phyloP scores from a whole-genome alignment of 2,113 vertebrate genomes.

The Antennarius striatus region DNA sequence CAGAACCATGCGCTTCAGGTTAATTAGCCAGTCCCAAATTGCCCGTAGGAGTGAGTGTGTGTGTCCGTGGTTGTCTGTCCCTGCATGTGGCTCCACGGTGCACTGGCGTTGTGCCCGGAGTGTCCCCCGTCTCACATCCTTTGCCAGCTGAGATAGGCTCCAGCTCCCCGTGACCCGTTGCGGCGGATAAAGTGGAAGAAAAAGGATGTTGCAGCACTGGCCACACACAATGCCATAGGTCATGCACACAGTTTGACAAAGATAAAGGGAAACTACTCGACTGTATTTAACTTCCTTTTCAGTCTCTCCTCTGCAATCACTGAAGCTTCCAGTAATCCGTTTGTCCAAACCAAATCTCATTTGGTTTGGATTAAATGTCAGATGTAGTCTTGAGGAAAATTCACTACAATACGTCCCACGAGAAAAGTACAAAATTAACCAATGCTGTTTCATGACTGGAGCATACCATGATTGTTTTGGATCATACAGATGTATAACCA shows the following conservation, averaged over 20 bases:
- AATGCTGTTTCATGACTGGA: slow-evolving; percentile 3
- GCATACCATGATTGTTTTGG: background rate
- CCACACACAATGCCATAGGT: slow-evolving; percentile 49
- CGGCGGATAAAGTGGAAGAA: too few relatives aligned
- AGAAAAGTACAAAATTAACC: slow-evolving; percentile 6
- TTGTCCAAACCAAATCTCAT: slow-evolving; percentile 28
- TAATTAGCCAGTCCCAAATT: too few relatives aligned
- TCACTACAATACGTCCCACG: slow-evolving; percentile 20
- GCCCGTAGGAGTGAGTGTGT: too few relatives aligned
- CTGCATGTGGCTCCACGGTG: too few relatives aligned
- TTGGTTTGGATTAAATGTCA: slow-evolving; percentile 59
- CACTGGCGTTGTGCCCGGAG: too few relatives aligned
- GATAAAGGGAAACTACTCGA: slow-evolving; percentile 13
- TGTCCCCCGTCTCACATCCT: too few relatives aligned
- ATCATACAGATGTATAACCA: background rate
- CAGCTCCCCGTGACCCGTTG: too few relatives aligned
- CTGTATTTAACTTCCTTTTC: slow-evolving; percentile 5
- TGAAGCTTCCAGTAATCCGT: slow-evolving; percentile 47
- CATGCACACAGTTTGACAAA: slow-evolving; percentile 34
- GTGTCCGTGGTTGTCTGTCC: too few relatives aligned
- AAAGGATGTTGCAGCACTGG: slow-evolving; percentile 2
- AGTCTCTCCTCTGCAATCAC: background rate
- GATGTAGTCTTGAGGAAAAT: slow-evolving; percentile 43
- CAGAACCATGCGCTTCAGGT: too few relatives aligned
- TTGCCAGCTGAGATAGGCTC: too few relatives aligned